These are phyloP conservation scores for Galemys pyrenaicus DNA, from an alignment of 2,113 vertebrate species.

Conservation along the genomic window DNA sequence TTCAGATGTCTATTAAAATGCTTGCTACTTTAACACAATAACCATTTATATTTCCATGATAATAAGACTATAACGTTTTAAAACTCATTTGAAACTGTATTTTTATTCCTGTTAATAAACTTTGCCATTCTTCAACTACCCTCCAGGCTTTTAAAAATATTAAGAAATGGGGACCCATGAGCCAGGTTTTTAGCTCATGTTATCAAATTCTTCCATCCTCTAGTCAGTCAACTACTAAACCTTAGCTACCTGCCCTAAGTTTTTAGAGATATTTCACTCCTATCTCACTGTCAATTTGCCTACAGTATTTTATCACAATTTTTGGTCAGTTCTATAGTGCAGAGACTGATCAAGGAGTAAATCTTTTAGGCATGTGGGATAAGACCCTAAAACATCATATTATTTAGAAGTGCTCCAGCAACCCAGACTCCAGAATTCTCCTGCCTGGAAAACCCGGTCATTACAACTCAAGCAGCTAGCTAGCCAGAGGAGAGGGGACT, in stretches of 20 bases:
- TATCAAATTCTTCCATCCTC: not conserved
- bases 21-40: slow-evolving; percentile 54
- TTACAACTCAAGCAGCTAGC: not conserved
- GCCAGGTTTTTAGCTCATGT: not conserved
- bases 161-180: not conserved
- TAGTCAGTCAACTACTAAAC: not conserved
- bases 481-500: not conserved
- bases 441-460: not conserved
- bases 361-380: not conserved
- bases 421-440: not conserved
- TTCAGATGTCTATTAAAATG: slow-evolving; percentile 67
- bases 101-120: slow-evolving; percentile 44
- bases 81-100: slow-evolving; percentile 5
- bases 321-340: not conserved
- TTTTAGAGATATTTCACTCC: not conserved
- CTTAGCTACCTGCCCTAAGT: not conserved
- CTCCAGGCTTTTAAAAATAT: not conserved
- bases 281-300: not conserved
- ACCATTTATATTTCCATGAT: slow-evolving; percentile 44
- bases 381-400: not conserved
- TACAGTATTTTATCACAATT: not conserved
- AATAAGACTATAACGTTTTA: slow-evolving; percentile 33
- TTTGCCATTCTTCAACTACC: not conserved
- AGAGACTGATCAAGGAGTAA: not conserved
- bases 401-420: not conserved